phyloP scores from a whole-genome alignment of 92 coral and sea anemone species.

The Parazoanthus atlanticus region DNA sequence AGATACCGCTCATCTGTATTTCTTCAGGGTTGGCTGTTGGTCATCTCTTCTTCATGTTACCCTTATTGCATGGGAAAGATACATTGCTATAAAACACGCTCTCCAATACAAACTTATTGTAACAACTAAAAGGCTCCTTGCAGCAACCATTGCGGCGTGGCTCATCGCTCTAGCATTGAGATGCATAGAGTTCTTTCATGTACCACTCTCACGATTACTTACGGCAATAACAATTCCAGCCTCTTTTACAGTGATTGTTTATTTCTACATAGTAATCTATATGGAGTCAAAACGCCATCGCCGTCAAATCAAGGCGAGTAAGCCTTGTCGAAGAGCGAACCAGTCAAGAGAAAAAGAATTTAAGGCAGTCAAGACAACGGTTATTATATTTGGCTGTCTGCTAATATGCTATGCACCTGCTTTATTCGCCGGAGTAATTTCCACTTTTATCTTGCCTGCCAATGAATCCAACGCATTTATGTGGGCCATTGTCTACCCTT shows the following conservation, averaged over 20 bases:
- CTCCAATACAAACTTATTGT: constrained; percentile 19
- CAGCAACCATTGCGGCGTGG: constrained; percentile 11
- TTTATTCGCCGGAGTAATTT: background rate
- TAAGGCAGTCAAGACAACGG: constrained; percentile 14
- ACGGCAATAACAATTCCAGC: background rate
- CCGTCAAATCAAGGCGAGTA: background rate
- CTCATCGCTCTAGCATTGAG: constrained; percentile 1
- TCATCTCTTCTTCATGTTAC: constrained; percentile 23
- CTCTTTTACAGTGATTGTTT: background rate
- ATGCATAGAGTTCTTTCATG: background rate
- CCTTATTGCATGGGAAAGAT: constrained; percentile 29
- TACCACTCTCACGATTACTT: background rate
- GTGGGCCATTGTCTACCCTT: background rate
- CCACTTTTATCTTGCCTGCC: background rate
- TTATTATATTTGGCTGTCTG: background rate
- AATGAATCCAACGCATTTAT: background rate
- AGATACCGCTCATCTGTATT: background rate
- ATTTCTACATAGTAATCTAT: background rate
- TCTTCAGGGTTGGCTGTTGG: background rate
- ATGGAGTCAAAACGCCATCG: constrained; percentile 29
- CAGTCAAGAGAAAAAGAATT: constrained; percentile 2
- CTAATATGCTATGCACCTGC: constrained; percentile 4
- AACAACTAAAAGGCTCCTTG: background rate
- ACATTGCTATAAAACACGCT: constrained; percentile 23
- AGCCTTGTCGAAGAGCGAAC: background rate